These are phyloP conservation scores for Brachynemurus nebulosus DNA, from an alignment of 2,888 invertebrate genomes.

Conservation along the genomic window DNA sequence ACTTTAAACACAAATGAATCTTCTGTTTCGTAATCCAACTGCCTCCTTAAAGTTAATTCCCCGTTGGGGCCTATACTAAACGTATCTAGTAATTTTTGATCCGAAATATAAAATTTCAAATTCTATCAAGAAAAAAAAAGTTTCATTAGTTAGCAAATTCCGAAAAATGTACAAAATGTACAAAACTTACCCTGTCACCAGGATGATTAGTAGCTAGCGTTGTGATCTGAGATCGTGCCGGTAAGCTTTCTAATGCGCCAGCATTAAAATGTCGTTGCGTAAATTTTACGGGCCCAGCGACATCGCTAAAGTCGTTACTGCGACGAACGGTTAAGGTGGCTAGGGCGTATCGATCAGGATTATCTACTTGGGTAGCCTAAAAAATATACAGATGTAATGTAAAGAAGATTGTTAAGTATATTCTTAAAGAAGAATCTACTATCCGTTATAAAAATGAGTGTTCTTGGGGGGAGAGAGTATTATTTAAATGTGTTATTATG, in stretches of 20 bases:
- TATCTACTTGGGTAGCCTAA: conserved; percentile 69
- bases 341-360: conserved; percentile 75
- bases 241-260: conserved; percentile 61
- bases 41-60: conserved; percentile 58
- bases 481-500: too few species aligned
- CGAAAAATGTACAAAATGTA: neutral
- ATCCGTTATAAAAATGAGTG: too few species aligned
- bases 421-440: too few species aligned
- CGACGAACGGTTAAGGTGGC: conserved; percentile 60
- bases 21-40: conserved; percentile 65
- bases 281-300: conserved; percentile 42
- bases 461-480: too few species aligned
- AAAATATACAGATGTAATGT: too few species aligned
- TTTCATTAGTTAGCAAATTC: neutral
- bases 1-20: conserved; percentile 63
- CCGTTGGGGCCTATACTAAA: conserved; percentile 69
- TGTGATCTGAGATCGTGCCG: conserved; percentile 56
- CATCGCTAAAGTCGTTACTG: conserved; percentile 28
- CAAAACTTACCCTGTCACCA: conserved; percentile 31
- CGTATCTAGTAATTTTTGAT: conserved; percentile 55
- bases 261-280: conserved; percentile 55
- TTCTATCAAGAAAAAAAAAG: conserved; percentile 32
- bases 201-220: conserved; percentile 53
- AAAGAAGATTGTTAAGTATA: too few species aligned
- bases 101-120: conserved; percentile 61